Evolutionary conservation across 2,888 invertebrate species (phyloP).

Genomic region (Brachyopa scutellaris): DNA sequence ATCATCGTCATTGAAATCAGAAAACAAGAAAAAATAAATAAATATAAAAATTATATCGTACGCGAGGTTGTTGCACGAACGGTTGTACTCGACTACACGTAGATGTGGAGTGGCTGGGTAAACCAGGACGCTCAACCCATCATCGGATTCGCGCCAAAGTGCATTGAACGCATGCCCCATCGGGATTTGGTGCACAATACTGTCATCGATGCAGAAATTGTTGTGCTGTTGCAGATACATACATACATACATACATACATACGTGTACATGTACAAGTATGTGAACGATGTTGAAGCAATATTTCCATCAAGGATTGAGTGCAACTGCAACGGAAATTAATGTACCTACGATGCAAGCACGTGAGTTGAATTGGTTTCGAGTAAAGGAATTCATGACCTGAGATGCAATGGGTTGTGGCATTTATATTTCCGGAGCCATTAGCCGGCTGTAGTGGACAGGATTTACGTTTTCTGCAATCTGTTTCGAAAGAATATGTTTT

Average conservation of each 20-base stretch:
- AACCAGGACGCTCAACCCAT: slow-evolving; percentile 56
- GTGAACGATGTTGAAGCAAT: slow-evolving; percentile 46
- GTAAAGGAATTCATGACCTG: slow-evolving; percentile 19
- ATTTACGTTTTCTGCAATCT: too few species aligned
- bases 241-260: too few species aligned
- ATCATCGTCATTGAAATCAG: slow-evolving; percentile 19
- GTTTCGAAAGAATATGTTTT: too few species aligned
- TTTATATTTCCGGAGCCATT: slow-evolving; percentile 19
- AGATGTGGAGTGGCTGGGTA: slow-evolving; percentile 10
- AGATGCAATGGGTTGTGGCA: slow-evolving; percentile 14
- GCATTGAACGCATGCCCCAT: slow-evolving; percentile 57
- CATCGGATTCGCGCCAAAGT: slow-evolving; percentile 16
- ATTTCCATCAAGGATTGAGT: slow-evolving; percentile 25
- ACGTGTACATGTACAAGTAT: neutral
- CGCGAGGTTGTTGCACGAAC: slow-evolving; percentile 55
- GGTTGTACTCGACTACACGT: too few species aligned
- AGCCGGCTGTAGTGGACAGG: neutral
- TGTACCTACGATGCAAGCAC: slow-evolving; percentile 30
- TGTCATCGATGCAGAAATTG: slow-evolving; percentile 49
- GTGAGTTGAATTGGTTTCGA: slow-evolving; percentile 11
- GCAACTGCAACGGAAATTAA: slow-evolving; percentile 56
- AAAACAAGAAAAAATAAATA: slow-evolving; percentile 8
- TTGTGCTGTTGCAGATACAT: slow-evolving; percentile 35
- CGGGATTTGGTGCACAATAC: slow-evolving; percentile 58
- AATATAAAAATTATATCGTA: slow-evolving; percentile 16